Evolutionary conservation across 2,888 invertebrate genomes (phyloP).

Genomic region (Boloria selene): DNA sequence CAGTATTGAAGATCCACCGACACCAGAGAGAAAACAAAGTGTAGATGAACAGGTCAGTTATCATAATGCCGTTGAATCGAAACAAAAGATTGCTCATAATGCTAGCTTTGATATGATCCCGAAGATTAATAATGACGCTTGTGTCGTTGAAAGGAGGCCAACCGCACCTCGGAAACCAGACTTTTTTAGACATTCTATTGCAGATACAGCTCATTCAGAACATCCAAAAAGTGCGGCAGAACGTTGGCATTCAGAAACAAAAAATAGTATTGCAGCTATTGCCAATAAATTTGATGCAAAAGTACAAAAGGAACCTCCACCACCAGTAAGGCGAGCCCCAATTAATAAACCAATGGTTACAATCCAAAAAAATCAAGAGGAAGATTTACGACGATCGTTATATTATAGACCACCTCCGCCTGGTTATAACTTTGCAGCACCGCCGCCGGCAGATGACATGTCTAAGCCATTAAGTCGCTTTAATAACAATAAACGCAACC

Average conservation of each 20-base stretch:
- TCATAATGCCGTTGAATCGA: slow-evolving; percentile 57
- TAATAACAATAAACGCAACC: slow-evolving; percentile 84
- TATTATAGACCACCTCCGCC: slow-evolving; percentile 70
- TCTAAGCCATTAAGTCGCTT: slow-evolving; percentile 73
- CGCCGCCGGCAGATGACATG: slow-evolving; percentile 60
- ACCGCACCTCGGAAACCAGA: slow-evolving; percentile 59
- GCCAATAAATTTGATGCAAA: slow-evolving; percentile 70
- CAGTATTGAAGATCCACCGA: slow-evolving; percentile 51
- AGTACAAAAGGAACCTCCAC: slow-evolving; percentile 53
- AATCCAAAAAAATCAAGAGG: slow-evolving; percentile 47
- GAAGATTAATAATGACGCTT: slow-evolving; percentile 51
- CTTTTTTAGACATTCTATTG: slow-evolving; percentile 71
- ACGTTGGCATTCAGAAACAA: slow-evolving; percentile 62
- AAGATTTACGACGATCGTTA: slow-evolving; percentile 56
- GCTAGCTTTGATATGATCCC: slow-evolving; percentile 57
- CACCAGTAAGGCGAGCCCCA: slow-evolving; percentile 41
- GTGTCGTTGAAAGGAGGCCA: slow-evolving; percentile 58
- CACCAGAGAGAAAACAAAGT: slow-evolving; percentile 63
- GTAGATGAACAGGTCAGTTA: slow-evolving; percentile 56
- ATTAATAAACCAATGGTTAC: slow-evolving; percentile 38
- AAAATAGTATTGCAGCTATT: slow-evolving; percentile 67
- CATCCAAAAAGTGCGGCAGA: slow-evolving; percentile 40
- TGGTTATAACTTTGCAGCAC: slow-evolving; percentile 71
- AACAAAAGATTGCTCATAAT: slow-evolving; percentile 57
- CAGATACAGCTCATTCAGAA: slow-evolving; percentile 50